phyloP scores from a whole-genome alignment of 2,113 vertebrate species.

The Thymallus thymallus region DNA sequence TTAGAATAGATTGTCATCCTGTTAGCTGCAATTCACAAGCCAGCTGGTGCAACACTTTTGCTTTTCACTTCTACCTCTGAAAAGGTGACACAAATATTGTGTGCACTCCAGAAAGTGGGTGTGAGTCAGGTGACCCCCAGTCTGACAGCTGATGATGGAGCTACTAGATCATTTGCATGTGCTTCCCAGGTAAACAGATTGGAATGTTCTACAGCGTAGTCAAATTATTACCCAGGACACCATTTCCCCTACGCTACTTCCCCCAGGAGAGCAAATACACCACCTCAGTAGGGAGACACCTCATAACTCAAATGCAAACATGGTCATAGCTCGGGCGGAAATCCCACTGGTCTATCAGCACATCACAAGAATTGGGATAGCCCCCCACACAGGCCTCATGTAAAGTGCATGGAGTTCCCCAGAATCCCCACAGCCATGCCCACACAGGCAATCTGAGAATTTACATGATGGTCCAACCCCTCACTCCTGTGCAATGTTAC shows the following conservation, averaged over 20 bases:
- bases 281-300: conserved; percentile 42
- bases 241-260: conserved; percentile 53
- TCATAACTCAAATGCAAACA: conserved; percentile 36
- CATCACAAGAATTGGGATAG: conserved; percentile 28
- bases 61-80: conserved; percentile 38
- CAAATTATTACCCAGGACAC: conserved; percentile 27
- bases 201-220: conserved; percentile 18
- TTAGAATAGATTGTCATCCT: background rate
- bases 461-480: background rate
- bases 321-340: background rate
- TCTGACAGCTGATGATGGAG: conserved; percentile 10
- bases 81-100: conserved; percentile 33
- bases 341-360: conserved; percentile 48
- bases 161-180: conserved; percentile 58
- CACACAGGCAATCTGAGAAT: conserved; percentile 12
- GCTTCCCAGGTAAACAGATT: conserved; percentile 40
- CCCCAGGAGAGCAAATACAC: conserved; percentile 24
- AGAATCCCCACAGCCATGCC: conserved; percentile 32
- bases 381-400: conserved; percentile 47
- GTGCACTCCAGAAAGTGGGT: background rate
- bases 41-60: background rate
- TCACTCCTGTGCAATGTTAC: no score
- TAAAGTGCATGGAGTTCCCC: conserved; percentile 68
- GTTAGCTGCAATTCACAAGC: background rate
- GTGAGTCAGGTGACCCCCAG: background rate